phyloP scores from a whole-genome alignment of 2,113 vertebrate genomes.

The Toxotes jaculatrix region DNA sequence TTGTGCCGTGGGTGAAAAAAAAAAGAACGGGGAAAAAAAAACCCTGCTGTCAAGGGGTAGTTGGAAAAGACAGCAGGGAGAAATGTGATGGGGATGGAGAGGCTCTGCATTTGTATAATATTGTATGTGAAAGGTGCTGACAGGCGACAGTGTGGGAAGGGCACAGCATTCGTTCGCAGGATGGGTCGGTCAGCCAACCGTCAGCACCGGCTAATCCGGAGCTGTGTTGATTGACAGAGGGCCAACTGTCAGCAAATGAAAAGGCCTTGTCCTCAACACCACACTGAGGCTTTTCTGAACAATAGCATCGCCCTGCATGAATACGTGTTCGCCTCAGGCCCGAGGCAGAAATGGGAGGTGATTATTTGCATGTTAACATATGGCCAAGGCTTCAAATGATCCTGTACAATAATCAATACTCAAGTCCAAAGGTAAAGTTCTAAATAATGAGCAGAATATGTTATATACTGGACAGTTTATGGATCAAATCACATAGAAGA shows the following conservation, averaged over 20 bases:
- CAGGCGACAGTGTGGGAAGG: constrained; percentile 66
- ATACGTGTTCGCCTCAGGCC: constrained; percentile 6
- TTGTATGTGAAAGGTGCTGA: constrained; percentile 77
- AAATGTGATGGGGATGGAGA: constrained; percentile 51
- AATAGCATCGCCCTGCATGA: not conserved
- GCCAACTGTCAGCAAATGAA: constrained; percentile 61
- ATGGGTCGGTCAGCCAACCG: constrained; percentile 57
- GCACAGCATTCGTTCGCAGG: constrained; percentile 55
- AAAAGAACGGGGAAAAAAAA: constrained; percentile 17
- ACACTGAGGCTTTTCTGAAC: constrained; percentile 16
- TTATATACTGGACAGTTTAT: not conserved
- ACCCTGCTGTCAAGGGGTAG: constrained; percentile 64
- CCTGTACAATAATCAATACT: not conserved
- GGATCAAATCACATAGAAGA: not conserved
- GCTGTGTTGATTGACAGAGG: constrained; percentile 67
- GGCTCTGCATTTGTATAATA: constrained; percentile 53
- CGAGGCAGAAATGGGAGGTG: not conserved
- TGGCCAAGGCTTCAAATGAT: not conserved
- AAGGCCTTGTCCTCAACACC: constrained; percentile 48
- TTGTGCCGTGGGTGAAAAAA: constrained; percentile 65
- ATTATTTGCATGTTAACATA: not conserved
- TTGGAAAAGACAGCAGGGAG: constrained; percentile 50
- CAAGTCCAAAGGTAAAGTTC: not conserved
- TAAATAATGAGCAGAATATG: not conserved
- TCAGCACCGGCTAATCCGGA: constrained; percentile 58